Percentiles rank a stretch among this genome's conserved stretches.
These are phyloP conservation scores for Pachydiplax longipennis DNA, from an alignment of 2,888 invertebrate genomes.

Conservation along the genomic window DNA sequence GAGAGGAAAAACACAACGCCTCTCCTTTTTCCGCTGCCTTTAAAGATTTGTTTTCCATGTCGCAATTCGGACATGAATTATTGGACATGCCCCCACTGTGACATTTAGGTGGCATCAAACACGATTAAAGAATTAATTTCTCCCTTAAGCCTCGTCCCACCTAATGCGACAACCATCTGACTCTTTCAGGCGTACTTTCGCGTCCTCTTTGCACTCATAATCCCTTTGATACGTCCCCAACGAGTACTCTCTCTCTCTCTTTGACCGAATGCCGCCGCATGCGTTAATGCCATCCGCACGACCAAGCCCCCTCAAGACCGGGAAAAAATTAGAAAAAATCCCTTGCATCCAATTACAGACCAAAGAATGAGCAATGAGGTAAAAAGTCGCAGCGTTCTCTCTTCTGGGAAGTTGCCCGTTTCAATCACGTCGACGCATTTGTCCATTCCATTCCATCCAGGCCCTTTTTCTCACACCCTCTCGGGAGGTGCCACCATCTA, in stretches of 20 bases:
- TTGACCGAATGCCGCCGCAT: not conserved
- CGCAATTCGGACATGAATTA: no score
- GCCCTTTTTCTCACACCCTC: not conserved
- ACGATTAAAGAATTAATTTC: no score
- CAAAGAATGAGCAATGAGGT: not conserved
- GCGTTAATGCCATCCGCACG: not conserved
- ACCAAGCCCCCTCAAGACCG: not conserved
- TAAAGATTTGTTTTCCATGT: no score
- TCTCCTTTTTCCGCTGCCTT: no score
- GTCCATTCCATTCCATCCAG: not conserved
- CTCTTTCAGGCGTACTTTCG: no score
- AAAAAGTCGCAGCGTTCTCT: not conserved
- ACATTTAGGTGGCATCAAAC: no score
- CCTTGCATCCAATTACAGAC: not conserved
- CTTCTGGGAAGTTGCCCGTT: not conserved
- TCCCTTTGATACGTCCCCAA: not conserved
- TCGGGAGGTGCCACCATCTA: constrained; percentile 24
- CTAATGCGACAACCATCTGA: no score
- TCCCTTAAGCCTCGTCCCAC: no score
- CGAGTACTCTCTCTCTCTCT: not conserved
- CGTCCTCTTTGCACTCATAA: no score
- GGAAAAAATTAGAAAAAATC: not conserved
- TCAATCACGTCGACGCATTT: not conserved
- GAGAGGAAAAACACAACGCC: no score
- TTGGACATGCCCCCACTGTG: no score